A percentile compares a stretch with the other conserved stretches of the same genome.
Evolutionary conservation across 2,888 invertebrate genomes (phyloP).

Genomic region (Noctua comes): DNA sequence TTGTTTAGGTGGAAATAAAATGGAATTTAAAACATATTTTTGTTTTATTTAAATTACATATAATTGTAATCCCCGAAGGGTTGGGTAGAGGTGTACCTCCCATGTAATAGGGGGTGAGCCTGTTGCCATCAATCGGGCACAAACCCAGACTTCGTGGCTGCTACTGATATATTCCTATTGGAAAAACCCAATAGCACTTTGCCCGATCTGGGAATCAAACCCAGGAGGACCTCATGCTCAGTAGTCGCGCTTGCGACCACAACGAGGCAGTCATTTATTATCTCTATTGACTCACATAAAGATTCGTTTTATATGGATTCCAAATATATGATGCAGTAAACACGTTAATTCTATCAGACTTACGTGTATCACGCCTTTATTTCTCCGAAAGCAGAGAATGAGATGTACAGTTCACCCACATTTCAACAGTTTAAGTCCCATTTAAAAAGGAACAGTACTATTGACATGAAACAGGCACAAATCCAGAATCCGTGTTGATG

Average conservation of each 20-base stretch:
- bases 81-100: too few species aligned
- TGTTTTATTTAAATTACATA: slow-evolving; percentile 30
- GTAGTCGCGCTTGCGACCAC: background rate
- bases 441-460: too few species aligned
- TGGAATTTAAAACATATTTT: slow-evolving; percentile 65
- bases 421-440: too few species aligned
- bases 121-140: too few species aligned
- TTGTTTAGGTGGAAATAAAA: slow-evolving; percentile 78
- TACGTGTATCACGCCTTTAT: too few species aligned
- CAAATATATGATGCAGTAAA: too few species aligned
- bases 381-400: too few species aligned
- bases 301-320: background rate
- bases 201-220: background rate
- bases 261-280: background rate
- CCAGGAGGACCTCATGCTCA: too few species aligned
- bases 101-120: too few species aligned
- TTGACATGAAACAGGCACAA: background rate
- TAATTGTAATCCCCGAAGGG: too few species aligned
- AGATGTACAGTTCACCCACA: too few species aligned
- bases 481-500: background rate
- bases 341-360: too few species aligned
- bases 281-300: background rate
- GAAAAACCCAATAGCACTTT: background rate
- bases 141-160: background rate
- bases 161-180: background rate